A percentile compares a stretch with the other conserved stretches of the same genome.
These are phyloP conservation scores for Cepphus grylle DNA, from an alignment of 2,113 vertebrate genomes.

Conservation along the genomic window DNA sequence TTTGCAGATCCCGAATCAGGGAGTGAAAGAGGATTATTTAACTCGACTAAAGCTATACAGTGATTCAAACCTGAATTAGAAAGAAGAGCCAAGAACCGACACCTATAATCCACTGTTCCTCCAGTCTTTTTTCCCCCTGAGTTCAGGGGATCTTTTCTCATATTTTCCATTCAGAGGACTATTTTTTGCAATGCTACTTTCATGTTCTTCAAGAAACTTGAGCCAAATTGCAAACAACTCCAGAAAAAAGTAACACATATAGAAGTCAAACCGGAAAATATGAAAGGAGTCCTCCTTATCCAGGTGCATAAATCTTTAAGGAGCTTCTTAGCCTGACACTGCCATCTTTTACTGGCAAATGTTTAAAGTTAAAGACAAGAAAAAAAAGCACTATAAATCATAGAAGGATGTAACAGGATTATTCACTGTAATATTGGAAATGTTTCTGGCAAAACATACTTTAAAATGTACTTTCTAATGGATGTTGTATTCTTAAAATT, in stretches of 20 bases:
- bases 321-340: not conserved
- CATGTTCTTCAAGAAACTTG: not conserved
- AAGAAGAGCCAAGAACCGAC: not conserved
- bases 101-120: not conserved
- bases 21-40: not conserved
- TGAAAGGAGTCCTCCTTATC: not conserved
- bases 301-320: not conserved
- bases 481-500: slow-evolving; percentile 16
- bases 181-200: not conserved
- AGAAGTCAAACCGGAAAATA: not conserved
- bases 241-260: not conserved
- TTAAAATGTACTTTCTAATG: slow-evolving; percentile 5
- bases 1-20: not conserved
- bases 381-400: not conserved
- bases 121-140: not conserved
- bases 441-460: slow-evolving; percentile 10
- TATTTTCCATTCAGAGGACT: not conserved
- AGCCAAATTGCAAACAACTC: not conserved
- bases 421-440: not conserved
- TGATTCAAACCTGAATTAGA: not conserved
- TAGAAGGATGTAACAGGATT: slow-evolving; percentile 1
- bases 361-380: not conserved
- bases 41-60: not conserved
- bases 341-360: not conserved
- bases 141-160: not conserved